A percentile compares a stretch with the other conserved stretches of the same genome.
Conservation (phyloP, 2,113 vertebrate genomes). For the Solenodon paradoxus region DNA sequence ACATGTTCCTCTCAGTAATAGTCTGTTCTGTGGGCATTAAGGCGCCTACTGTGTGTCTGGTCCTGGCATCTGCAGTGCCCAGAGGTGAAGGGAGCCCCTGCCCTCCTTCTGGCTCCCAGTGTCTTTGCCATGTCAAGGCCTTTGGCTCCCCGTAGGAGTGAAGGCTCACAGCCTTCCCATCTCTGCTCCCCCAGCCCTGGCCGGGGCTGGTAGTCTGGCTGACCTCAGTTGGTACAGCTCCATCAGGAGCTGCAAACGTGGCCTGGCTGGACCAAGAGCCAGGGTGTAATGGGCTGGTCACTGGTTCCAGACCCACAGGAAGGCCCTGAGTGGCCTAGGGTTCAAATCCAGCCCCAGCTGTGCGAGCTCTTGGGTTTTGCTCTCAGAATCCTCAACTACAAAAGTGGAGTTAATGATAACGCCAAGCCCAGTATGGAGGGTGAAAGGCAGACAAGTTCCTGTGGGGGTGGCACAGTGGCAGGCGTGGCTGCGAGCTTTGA, state of each 20-base stretch:
- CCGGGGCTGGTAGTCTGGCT: no score
- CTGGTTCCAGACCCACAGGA: background rate
- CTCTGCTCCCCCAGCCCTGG: background rate
- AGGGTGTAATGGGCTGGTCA: background rate
- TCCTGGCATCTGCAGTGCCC: background rate
- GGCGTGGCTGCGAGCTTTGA: background rate
- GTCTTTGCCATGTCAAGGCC: background rate
- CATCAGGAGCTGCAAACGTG: background rate
- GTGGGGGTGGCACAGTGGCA: background rate
- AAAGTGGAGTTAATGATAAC: background rate
- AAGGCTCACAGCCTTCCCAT: background rate
- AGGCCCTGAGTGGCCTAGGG: background rate
- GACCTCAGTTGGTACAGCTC: background rate
- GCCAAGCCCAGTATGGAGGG: background rate
- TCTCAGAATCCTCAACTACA: background rate
- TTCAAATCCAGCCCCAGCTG: background rate
- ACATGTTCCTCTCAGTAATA: background rate
- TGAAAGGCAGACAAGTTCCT: background rate
- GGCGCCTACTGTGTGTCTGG: background rate
- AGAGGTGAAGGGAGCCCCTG: background rate
- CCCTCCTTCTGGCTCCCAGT: background rate
- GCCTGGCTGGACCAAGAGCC: background rate
- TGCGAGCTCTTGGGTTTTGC: background rate
- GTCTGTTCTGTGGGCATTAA: background rate
- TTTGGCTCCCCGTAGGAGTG: background rate